Percentiles rank a stretch among this genome's conserved stretches.
Evolutionary conservation across 2,797 vertebrate species (phyloP).

Genomic region (Aeoliscus strigatus): DNA sequence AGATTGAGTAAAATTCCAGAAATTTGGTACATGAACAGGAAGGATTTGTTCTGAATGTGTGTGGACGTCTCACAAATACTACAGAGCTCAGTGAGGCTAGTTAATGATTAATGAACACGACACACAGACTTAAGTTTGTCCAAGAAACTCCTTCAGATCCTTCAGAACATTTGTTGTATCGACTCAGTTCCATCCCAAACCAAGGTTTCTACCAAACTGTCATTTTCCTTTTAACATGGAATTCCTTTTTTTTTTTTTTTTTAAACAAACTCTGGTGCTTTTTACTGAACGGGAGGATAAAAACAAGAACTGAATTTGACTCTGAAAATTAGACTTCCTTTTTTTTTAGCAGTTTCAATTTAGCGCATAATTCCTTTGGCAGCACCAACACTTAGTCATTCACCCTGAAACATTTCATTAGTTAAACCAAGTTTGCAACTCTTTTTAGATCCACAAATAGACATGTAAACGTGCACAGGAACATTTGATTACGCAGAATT

Average conservation of each 20-base stretch:
- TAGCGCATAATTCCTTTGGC: no score
- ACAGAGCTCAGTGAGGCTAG: no score
- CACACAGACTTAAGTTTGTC: no score
- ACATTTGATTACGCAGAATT: not conserved
- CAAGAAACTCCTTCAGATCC: not conserved
- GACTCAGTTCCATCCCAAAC: constrained; percentile 36
- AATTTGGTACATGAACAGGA: no score
- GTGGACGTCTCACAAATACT: not conserved
- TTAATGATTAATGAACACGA: no score
- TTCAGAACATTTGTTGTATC: constrained; percentile 1
- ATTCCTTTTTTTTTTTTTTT: constrained; percentile 42
- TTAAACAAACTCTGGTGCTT: constrained; percentile 59
- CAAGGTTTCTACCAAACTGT: constrained; percentile 10
- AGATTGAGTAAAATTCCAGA: no score
- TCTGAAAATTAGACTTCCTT: no score
- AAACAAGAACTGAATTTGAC: constrained; percentile 59
- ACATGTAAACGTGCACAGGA: constrained; percentile 7
- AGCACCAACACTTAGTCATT: no score
- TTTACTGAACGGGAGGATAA: constrained; percentile 69
- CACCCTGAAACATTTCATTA: no score
- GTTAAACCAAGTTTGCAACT: constrained; percentile 2
- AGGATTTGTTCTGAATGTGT: no score
- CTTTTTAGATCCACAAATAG: constrained; percentile 15
- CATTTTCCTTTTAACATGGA: constrained; percentile 13
- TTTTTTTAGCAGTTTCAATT: no score